Evolutionary conservation across 1,140 invertebrate genomes (phyloP).

Genomic region (Bombus pyrosoma): DNA sequence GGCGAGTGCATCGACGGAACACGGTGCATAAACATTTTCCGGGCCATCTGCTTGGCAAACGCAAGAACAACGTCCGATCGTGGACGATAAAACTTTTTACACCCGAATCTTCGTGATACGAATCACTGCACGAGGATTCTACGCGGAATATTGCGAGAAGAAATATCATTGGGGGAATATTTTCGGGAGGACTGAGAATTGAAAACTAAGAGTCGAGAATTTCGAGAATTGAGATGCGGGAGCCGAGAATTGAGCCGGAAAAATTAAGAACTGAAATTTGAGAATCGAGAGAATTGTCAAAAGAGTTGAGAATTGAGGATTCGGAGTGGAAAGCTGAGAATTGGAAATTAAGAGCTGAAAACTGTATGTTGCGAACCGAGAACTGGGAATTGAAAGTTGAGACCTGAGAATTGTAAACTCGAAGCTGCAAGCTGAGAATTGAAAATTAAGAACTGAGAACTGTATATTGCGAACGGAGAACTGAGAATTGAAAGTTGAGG

Average conservation of each 20-base stretch:
- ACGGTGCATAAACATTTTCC: constrained; percentile 21
- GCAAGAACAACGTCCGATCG: not conserved
- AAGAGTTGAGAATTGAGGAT: not conserved
- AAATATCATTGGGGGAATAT: not conserved
- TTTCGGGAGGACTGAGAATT: not conserved
- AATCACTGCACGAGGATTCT: not conserved
- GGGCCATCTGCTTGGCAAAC: not conserved
- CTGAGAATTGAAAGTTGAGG: too few relatives aligned
- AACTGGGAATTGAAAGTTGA: not conserved
- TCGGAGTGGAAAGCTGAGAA: too few relatives aligned
- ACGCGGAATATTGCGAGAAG: not conserved
- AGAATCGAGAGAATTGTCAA: not conserved
- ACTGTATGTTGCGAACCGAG: too few relatives aligned
- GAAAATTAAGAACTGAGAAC: not conserved
- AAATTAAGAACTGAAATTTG: too few relatives aligned
- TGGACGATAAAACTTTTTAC: not conserved
- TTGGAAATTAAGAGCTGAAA: not conserved
- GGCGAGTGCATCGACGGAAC: constrained; percentile 15
- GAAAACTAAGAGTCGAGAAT: too few relatives aligned
- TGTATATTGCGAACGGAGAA: rapidly evolving
- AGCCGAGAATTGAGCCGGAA: too few relatives aligned
- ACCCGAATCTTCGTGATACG: not conserved
- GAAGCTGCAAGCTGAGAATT: too few relatives aligned
- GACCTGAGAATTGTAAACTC: rapidly evolving
- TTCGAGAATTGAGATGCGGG: too few relatives aligned